These are phyloP conservation scores for Spilogale gracilis DNA, from an alignment of 2,113 vertebrate genomes.

Conservation along the genomic window DNA sequence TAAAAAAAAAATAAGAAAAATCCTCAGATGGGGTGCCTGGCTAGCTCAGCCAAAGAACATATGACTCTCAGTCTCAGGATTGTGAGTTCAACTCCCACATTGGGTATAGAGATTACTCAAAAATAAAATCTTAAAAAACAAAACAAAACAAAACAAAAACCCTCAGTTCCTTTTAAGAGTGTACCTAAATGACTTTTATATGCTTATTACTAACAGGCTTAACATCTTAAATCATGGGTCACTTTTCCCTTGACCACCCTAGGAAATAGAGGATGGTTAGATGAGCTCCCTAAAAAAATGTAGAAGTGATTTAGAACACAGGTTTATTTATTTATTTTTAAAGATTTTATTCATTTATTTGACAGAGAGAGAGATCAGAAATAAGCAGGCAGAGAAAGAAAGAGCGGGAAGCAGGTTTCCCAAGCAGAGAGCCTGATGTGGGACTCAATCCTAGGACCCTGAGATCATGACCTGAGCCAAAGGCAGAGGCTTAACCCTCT, in stretches of 20 bases:
- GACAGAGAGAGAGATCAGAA: no score
- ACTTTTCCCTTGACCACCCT: not conserved
- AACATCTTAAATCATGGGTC: conserved; percentile 4
- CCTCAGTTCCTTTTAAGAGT: conserved; percentile 3
- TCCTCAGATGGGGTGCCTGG: not conserved
- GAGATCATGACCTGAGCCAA: no score
- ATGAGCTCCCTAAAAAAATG: not conserved
- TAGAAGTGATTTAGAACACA: not conserved
- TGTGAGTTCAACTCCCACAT: not conserved
- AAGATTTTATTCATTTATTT: no score
- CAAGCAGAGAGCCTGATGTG: no score
- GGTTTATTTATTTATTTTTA: no score
- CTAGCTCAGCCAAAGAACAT: not conserved
- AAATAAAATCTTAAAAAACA: not conserved
- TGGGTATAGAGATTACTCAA: not conserved
- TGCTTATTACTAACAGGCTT: not conserved
- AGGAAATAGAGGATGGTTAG: not conserved
- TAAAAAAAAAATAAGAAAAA: not conserved
- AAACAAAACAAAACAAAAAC: not conserved
- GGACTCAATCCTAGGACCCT: no score
- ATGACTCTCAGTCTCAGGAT: not conserved
- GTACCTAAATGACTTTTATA: not conserved
- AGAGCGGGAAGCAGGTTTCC: no score
- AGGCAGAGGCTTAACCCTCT: no score
- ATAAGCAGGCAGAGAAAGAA: no score